Evolutionary conservation across 2,797 vertebrate genomes (phyloP).

Genomic region (Rhodeus uyekii): DNA sequence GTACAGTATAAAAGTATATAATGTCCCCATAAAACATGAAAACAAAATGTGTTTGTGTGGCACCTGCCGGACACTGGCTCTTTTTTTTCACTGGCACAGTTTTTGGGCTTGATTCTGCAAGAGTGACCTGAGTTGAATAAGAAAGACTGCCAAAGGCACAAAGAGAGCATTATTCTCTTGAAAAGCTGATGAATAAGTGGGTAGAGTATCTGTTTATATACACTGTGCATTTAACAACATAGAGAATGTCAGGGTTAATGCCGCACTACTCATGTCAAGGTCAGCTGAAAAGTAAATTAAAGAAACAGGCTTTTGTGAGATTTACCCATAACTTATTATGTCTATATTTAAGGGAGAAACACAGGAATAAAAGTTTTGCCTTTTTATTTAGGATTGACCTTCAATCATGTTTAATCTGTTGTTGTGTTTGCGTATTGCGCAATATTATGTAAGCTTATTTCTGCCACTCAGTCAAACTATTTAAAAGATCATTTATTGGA

Average conservation of each 20-base stretch:
- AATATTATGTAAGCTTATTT: background rate
- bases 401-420: background rate
- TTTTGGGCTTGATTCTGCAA: slow-evolving; percentile 12
- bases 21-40: background rate
- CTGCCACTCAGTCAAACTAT: no score
- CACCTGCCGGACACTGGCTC: slow-evolving; percentile 55
- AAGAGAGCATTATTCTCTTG: slow-evolving; percentile 25
- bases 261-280: background rate
- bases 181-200: background rate
- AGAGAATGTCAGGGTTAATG: background rate
- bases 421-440: background rate
- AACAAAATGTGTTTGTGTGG: background rate
- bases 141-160: slow-evolving; percentile 33
- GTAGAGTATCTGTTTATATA: slow-evolving; percentile 18
- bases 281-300: background rate
- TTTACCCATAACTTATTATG: background rate
- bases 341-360: background rate
- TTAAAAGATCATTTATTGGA: no score
- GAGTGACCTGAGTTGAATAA: slow-evolving; percentile 43
- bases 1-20: background rate
- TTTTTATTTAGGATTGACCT: background rate
- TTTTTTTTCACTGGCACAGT: slow-evolving; percentile 27
- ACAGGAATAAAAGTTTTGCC: background rate
- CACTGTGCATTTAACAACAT: background rate
- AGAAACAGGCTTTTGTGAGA: background rate